Conservation (phyloP, 2,888 invertebrate genomes). For the Nesidiocoris tenuis region DNA sequence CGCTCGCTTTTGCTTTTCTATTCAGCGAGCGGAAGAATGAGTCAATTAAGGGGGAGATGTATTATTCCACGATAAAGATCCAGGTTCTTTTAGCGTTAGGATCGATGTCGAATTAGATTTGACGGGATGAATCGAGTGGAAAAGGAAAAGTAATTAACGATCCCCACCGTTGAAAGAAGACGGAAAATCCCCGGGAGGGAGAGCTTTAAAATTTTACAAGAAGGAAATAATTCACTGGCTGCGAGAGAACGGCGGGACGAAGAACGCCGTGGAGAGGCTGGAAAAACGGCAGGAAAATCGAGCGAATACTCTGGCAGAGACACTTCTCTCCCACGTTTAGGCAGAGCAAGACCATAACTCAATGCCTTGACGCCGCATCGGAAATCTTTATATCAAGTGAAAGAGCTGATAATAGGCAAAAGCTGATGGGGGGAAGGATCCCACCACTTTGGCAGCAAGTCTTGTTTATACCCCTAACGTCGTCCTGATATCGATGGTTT, state of each 20-base stretch:
- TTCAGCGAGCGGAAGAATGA: too few species aligned
- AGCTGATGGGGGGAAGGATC: slow-evolving; percentile 25
- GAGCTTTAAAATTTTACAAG: slow-evolving; percentile 8
- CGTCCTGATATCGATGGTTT: slow-evolving; percentile 42
- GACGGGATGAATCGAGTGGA: neutral
- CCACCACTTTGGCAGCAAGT: slow-evolving; percentile 41
- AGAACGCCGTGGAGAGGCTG: neutral
- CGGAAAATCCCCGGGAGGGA: neutral
- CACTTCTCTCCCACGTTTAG: neutral
- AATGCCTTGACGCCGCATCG: slow-evolving; percentile 37
- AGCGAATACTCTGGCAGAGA: neutral
- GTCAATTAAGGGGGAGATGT: too few species aligned
- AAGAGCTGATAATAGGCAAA: slow-evolving; percentile 38
- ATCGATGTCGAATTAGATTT: neutral
- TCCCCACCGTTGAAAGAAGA: neutral
- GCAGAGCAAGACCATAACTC: slow-evolving; percentile 24
- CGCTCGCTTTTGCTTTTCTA: too few species aligned
- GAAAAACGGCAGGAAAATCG: neutral
- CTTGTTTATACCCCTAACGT: slow-evolving; percentile 41
- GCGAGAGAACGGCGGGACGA: neutral
- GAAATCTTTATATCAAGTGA: slow-evolving; percentile 44
- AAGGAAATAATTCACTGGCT: slow-evolving; percentile 17
- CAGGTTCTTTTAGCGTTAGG: neutral
- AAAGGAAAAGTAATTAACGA: neutral
- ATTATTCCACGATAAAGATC: too few species aligned